These are phyloP conservation scores for Otus scops DNA, from an alignment of 2,797 vertebrate genomes.

Conservation along the genomic window DNA sequence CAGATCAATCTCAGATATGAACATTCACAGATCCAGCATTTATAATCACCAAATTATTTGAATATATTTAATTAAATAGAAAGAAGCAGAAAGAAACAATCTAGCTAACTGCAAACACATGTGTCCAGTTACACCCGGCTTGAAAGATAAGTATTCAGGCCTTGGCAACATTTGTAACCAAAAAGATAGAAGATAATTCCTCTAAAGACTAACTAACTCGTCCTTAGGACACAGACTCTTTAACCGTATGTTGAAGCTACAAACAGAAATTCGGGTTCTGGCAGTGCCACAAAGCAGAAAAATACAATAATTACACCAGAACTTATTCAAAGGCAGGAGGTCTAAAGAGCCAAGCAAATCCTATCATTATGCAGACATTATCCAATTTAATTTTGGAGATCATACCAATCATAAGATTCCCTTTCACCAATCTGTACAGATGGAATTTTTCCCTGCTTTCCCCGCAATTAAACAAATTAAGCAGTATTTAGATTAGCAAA, in stretches of 20 bases:
- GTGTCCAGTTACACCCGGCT: background rate
- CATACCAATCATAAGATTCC: conserved; percentile 35
- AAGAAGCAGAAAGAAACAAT: background rate
- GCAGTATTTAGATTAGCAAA: conserved; percentile 35
- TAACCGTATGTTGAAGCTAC: background rate
- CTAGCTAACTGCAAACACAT: background rate
- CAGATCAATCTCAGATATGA: background rate
- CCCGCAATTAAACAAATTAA: conserved; percentile 50
- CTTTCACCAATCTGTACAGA: conserved; percentile 24
- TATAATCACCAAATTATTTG: background rate
- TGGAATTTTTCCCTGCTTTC: conserved; percentile 17
- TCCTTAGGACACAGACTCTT: background rate
- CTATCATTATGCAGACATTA: conserved; percentile 46
- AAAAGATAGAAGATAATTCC: background rate
- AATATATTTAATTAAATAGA: background rate
- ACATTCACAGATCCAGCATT: background rate
- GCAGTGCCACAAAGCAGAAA: background rate
- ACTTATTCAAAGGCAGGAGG: conserved; percentile 25
- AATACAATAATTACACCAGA: conserved; percentile 5
- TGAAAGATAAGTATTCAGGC: background rate
- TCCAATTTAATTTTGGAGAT: conserved; percentile 51
- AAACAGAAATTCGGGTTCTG: background rate
- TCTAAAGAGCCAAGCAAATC: conserved; percentile 32
- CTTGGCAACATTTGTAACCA: background rate
- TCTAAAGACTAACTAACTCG: background rate